These are phyloP conservation scores for Phalacrocorax aristotelis DNA, from an alignment of 2,113 vertebrate species.

Conservation along the genomic window DNA sequence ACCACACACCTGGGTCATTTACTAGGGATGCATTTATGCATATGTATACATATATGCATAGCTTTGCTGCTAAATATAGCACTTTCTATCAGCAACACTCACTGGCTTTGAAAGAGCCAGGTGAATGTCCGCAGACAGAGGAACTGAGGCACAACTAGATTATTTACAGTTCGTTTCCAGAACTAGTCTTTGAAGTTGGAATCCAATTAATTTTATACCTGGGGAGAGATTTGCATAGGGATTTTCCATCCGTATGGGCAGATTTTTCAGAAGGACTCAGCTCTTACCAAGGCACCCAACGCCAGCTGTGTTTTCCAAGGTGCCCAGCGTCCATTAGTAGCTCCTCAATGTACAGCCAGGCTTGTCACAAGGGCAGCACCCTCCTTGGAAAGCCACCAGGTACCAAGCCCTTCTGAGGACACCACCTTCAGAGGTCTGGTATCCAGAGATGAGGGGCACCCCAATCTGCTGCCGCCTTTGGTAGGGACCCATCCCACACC, in stretches of 20 bases:
- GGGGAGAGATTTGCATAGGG: slow-evolving; percentile 32
- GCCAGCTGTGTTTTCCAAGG: background rate
- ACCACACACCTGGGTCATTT: background rate
- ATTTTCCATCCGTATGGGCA: background rate
- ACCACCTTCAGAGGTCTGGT: background rate
- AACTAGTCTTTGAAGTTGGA: slow-evolving; percentile 42
- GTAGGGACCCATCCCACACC: background rate
- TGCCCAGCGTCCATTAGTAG: background rate
- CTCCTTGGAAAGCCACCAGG: background rate
- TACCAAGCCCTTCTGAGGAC: background rate
- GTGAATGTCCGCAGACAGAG: slow-evolving; percentile 33
- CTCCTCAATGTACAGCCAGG: background rate
- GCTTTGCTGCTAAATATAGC: slow-evolving; percentile 37
- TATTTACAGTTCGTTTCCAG: slow-evolving; percentile 42
- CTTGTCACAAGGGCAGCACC: background rate
- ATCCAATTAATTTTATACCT: slow-evolving; percentile 60
- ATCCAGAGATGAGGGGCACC: background rate
- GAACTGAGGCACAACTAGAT: slow-evolving; percentile 56
- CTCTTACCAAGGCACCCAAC: background rate
- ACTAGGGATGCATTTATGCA: background rate
- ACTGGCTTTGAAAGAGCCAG: background rate
- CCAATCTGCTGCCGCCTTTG: background rate
- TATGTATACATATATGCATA: background rate
- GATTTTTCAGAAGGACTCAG: background rate
- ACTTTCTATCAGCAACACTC: slow-evolving; percentile 1